Conservation (phyloP, 2,888 invertebrate genomes). For the Anodontia alba region DNA sequence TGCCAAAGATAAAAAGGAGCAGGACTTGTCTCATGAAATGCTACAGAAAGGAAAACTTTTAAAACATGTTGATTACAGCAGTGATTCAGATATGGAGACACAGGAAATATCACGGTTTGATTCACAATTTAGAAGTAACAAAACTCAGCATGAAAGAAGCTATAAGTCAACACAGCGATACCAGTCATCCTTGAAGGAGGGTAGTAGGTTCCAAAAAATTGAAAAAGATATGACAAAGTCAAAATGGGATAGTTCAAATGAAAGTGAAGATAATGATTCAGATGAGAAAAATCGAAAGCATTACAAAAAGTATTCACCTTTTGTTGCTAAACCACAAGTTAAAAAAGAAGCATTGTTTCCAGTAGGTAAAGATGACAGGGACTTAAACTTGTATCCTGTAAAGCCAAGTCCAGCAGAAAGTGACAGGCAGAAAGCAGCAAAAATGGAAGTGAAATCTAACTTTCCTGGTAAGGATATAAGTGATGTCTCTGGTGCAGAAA, state of each 20-base stretch:
- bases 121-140: neutral
- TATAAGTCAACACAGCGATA: neutral
- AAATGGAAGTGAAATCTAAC: neutral
- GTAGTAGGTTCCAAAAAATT: neutral
- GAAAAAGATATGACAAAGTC: conserved; percentile 43
- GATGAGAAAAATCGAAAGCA: neutral
- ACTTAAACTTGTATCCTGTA: neutral
- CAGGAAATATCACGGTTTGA: neutral
- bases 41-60: conserved; percentile 21
- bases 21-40: conserved; percentile 18
- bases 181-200: neutral
- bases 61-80: conserved; percentile 16
- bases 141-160: neutral
- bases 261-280: conserved; percentile 14
- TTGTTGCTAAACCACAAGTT: neutral
- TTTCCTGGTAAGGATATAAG: conserved; percentile 29
- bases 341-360: neutral
- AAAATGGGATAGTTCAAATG: conserved; percentile 53
- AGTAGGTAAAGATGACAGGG: neutral
- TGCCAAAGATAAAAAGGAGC: conserved; percentile 1
- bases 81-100: conserved; percentile 20
- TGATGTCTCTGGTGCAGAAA: conserved; percentile 26
- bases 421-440: neutral
- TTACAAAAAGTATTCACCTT: neutral
- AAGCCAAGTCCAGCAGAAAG: neutral